Percentiles rank a stretch among this genome's conserved stretches.
Conservation (phyloP, 2,113 vertebrate genomes). For the Phylloscopus trochilus region DNA sequence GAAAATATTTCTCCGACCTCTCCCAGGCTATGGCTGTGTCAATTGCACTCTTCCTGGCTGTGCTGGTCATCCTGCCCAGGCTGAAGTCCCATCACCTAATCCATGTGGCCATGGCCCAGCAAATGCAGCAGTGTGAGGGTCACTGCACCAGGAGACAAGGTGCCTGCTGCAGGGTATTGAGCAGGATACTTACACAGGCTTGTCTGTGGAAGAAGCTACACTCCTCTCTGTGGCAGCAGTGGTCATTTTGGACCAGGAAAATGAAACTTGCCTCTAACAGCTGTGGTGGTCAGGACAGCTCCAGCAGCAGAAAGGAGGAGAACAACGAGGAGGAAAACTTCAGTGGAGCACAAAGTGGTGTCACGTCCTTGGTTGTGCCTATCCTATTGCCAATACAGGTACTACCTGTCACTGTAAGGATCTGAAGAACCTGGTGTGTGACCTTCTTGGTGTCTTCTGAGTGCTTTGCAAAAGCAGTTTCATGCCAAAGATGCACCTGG, state of each 20-base stretch:
- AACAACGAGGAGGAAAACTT: not conserved
- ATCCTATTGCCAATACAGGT: not conserved
- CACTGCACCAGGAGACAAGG: not conserved
- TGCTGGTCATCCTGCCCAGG: not conserved
- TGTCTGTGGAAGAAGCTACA: not conserved
- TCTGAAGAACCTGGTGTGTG: not conserved
- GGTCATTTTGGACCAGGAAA: not conserved
- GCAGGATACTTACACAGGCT: not conserved
- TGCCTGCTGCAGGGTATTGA: not conserved
- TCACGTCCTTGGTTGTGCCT: not conserved
- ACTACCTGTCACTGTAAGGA: not conserved
- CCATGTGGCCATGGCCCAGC: rapidly evolving
- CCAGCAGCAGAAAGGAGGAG: not conserved
- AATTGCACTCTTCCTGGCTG: not conserved
- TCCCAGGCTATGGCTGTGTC: not conserved
- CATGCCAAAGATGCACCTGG: not conserved
- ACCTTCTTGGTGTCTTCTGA: not conserved
- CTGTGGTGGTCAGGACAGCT: not conserved
- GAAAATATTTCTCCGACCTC: not conserved
- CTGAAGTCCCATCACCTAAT: not conserved
- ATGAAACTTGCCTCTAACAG: not conserved
- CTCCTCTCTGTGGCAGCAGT: not conserved
- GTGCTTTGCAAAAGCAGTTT: not conserved
- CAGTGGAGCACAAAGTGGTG: not conserved
- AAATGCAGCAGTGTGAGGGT: rapidly evolving